Base-by-base conservation (phyloP, 2,113 vertebrate species). In the Pollachius pollachius region DNA sequence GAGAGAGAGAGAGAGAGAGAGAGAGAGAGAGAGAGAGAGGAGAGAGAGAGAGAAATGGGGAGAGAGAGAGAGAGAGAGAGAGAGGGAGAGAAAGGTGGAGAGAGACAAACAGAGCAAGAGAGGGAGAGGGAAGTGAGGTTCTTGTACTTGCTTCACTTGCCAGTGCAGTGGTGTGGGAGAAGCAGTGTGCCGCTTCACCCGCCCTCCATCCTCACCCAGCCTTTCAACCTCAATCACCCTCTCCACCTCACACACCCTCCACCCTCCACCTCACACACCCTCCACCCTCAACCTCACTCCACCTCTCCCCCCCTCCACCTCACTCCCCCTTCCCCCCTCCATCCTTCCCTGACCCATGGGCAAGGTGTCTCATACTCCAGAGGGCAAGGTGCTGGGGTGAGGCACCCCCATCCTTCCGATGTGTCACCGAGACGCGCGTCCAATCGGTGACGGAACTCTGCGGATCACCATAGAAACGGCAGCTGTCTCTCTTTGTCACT, bases 351-450 rank as follows among this genome's bases (percentile, higher is more conserved):
- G 66, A 65, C 76, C 62, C 23, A 6, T 69, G 75, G 75, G 71
- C 30, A 52, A 70, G 78, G 77, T 73, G 83, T 58, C 81, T 84
- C 82, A 87, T 77, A 82, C 81, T 85, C 74, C 81, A 77, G 68
- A 66, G 73, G 82, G 76, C 85, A 80, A 69, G 75, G 70, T 48
- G 41, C 41, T 12, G 41, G 41, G 41, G 11, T 48, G 41, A 48
- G 41, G 41, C 41, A 41, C 37, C 37, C 37, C 37, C 37, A 41
- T 11, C 8, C 6, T 13, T 48, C 41, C 41, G 1, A 34, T 34
- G 30, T 34, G 30, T 13, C 41, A 48, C 41, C 12, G 41, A 48
- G 41, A 48, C 8, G 9, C 6, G 1, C 41, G 41, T 48, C 41
- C 41, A 48, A 48, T 48, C 41, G 41, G 41, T 48, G 8, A 48